Base-by-base conservation (phyloP, 2,113 vertebrate species). In the Syngnathus typhle region DNA sequence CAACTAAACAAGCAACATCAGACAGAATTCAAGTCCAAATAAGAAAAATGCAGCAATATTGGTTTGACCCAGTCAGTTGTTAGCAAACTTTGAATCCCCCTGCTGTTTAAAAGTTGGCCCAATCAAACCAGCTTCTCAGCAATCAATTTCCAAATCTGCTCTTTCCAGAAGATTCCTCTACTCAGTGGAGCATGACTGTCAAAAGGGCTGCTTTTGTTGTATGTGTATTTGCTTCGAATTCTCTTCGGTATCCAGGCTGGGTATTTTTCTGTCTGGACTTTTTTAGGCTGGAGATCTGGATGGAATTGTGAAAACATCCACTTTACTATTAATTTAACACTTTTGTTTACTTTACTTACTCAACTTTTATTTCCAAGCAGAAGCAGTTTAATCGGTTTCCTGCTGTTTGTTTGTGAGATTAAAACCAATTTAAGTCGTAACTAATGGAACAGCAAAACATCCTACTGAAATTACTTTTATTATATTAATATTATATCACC, bases 101-200 rank as follows among this genome's bases (percentile, higher is more conserved):
- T 51, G 19, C 54, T 62, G 52, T 49, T 43, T 37, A 68, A 46
- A 54, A 71, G 36, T 65, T 75, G 61, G 41, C 67, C 67, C 77
- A 49, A 76, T 77, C 65, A 77, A 71, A 72, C 74, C 71, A 75
- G 75, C 69, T 79, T 79, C 69, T 75, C 63, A 77, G 59, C 80
- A 36, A 58, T 58, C 55, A 36, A 16, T 36, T 58, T 36, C 80
- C 2, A 82, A 85, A 77, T 77, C 54, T 82, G 75, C 78, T 75
- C 68, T 84, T 76, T 72, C 66, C 49, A 65, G 64, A 70, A 76
- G 72, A 78, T 76, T 70, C 58, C 74, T 72, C 36, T 70, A 64
- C 41, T 72, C 64, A 47, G 23, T 47, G 47, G 38, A 67, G 68
- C 37, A n/a, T 68, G 39, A 3, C 64, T 73, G 65, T 54, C 23